These are phyloP conservation scores for Chaetogeoica ovagalla DNA, from an alignment of 2,888 invertebrate genomes.

Conservation along the genomic window DNA sequence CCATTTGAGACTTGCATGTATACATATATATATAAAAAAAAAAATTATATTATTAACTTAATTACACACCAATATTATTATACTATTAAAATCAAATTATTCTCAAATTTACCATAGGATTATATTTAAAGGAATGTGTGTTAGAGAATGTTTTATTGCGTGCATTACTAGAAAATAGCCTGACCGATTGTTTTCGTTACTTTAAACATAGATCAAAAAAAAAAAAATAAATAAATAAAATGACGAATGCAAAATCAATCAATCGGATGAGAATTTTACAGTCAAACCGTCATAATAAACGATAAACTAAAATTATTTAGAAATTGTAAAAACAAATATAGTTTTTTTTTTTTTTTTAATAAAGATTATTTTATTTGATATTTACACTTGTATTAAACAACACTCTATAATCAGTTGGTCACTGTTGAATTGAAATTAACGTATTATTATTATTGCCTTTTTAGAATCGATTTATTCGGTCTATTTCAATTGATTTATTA, in stretches of 20 bases:
- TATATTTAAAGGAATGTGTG: background rate
- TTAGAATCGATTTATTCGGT: background rate
- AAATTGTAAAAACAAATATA: background rate
- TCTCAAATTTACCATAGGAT: background rate
- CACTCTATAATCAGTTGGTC: background rate
- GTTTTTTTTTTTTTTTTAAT: too few species aligned
- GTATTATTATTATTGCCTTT: background rate
- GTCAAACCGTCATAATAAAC: background rate
- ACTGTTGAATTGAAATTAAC: background rate
- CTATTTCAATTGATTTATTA: background rate
- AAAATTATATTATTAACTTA: background rate
- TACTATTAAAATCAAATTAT: conserved; percentile 25
- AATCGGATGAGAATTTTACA: too few species aligned
- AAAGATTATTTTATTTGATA: too few species aligned
- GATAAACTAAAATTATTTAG: background rate
- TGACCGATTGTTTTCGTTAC: background rate
- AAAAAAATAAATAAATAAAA: too few species aligned
- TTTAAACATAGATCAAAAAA: too few species aligned
- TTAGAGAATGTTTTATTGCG: too few species aligned
- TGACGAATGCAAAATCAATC: too few species aligned
- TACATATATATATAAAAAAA: too few species aligned
- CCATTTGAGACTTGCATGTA: too few species aligned
- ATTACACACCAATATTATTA: background rate
- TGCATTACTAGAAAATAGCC: background rate
- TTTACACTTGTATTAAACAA: background rate